These are phyloP conservation scores for Python bivittatus DNA, from an alignment of 2,113 vertebrate genomes.

Conservation along the genomic window DNA sequence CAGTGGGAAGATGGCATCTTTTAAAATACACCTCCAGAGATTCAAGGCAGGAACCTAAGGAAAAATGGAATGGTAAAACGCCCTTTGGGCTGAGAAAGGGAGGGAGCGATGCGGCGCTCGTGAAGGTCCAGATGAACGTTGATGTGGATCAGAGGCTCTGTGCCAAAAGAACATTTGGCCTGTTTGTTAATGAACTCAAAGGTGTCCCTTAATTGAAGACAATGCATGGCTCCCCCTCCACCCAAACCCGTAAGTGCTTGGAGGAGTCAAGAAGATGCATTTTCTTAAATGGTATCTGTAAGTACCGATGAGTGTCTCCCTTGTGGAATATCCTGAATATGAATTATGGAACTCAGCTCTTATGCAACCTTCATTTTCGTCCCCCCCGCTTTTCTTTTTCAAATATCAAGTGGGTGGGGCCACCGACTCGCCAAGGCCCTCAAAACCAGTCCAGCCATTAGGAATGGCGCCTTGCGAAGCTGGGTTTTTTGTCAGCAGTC, in stretches of 20 bases:
- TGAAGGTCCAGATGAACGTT: conserved; percentile 66
- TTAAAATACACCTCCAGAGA: conserved; percentile 80
- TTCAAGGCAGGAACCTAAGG: conserved; percentile 72
- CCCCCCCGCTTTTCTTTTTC: background rate
- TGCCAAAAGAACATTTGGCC: conserved; percentile 92
- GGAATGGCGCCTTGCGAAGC: conserved; percentile 73
- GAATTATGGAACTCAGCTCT: conserved; percentile 83
- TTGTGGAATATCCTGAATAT: conserved; percentile 80
- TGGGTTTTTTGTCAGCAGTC: conserved; percentile 71
- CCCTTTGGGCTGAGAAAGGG: conserved; percentile 69
- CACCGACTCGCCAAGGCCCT: conserved; percentile 70
- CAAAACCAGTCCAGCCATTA: conserved; percentile 77
- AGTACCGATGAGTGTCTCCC: conserved; percentile 86
- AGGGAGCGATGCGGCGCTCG: conserved; percentile 68
- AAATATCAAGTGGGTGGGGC: conserved; percentile 66
- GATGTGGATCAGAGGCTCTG: conserved; percentile 75
- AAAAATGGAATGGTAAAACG: conserved; percentile 76
- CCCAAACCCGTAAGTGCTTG: conserved; percentile 83
- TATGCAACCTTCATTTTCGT: conserved; percentile 73
- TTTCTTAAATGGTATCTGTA: conserved; percentile 90
- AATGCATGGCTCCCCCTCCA: conserved; percentile 78
- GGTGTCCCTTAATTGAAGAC: conserved; percentile 92
- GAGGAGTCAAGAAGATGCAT: conserved; percentile 83
- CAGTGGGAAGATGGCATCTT: conserved; percentile 73
- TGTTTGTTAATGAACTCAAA: conserved; percentile 89